Percentiles rank a stretch among this genome's conserved stretches.
Conservation (phyloP, 2,113 vertebrate species). For the Seriola aureovittata region DNA sequence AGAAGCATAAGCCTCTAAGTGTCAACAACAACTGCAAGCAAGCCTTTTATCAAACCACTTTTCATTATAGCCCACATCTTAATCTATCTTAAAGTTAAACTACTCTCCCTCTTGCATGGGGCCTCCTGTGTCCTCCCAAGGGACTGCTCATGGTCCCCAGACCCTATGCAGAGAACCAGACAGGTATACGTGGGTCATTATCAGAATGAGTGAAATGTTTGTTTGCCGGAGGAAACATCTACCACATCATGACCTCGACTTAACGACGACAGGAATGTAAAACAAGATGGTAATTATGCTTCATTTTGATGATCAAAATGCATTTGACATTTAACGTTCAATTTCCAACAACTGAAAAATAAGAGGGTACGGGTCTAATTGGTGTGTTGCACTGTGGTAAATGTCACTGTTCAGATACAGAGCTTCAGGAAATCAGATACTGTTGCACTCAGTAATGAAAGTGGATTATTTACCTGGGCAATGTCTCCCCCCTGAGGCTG, state of each 20-base stretch:
- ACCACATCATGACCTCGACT: background rate
- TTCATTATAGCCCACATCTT: background rate
- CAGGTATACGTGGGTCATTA: background rate
- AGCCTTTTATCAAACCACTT: background rate
- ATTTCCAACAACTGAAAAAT: conserved; percentile 20
- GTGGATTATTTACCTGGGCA: conserved; percentile 20
- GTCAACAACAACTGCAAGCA: background rate
- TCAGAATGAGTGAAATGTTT: background rate
- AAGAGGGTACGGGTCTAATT: conserved; percentile 18
- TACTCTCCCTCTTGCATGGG: background rate
- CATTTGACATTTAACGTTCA: conserved; percentile 42
- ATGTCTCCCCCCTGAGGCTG: conserved; percentile 64
- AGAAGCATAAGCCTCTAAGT: background rate
- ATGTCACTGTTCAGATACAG: conserved; percentile 24
- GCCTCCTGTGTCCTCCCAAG: background rate
- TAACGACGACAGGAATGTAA: conserved; percentile 24
- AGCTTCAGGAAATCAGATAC: background rate
- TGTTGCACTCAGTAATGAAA: background rate
- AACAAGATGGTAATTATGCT: conserved; percentile 26
- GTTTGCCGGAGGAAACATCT: background rate
- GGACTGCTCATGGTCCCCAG: background rate
- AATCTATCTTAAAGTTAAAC: background rate
- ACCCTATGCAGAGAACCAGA: background rate
- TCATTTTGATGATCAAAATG: conserved; percentile 32
- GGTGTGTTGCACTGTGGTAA: conserved; percentile 34